Conservation (phyloP, 2,888 invertebrate genomes). For the Thalpophila matura region DNA sequence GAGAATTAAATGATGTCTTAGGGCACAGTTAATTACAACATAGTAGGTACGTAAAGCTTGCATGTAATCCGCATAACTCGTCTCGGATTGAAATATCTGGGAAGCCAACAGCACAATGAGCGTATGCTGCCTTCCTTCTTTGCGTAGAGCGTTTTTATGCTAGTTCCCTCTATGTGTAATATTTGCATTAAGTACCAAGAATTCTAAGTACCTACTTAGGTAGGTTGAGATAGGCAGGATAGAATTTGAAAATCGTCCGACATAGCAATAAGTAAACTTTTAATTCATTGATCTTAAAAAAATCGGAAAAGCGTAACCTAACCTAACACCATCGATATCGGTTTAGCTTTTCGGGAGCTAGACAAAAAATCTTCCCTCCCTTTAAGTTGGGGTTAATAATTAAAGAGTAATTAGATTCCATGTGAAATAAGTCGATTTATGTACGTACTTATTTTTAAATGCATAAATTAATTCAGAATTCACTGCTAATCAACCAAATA, state of each 20-base stretch:
- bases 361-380: too few relatives aligned
- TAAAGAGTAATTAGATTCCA: too few relatives aligned
- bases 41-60: constrained; percentile 4
- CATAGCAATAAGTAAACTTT: too few relatives aligned
- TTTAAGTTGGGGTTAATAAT: too few relatives aligned
- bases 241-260: too few relatives aligned
- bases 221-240: too few relatives aligned
- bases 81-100: constrained; percentile 47
- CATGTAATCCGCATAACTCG: constrained; percentile 31
- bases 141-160: constrained; percentile 14
- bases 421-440: too few relatives aligned
- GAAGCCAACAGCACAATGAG: constrained; percentile 41
- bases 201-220: background rate
- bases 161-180: constrained; percentile 16
- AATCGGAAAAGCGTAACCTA: too few relatives aligned
- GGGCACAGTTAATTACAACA: background rate
- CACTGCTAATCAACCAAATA: background rate
- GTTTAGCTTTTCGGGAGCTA: too few relatives aligned
- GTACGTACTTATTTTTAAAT: background rate
- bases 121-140: constrained; percentile 31
- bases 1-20: background rate
- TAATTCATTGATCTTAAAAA: too few relatives aligned
- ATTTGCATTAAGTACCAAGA: constrained; percentile 2
- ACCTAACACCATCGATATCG: too few relatives aligned
- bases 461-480: background rate